phyloP scores from a whole-genome alignment of 2,113 vertebrate species.

The Gorsachius goisagi region DNA sequence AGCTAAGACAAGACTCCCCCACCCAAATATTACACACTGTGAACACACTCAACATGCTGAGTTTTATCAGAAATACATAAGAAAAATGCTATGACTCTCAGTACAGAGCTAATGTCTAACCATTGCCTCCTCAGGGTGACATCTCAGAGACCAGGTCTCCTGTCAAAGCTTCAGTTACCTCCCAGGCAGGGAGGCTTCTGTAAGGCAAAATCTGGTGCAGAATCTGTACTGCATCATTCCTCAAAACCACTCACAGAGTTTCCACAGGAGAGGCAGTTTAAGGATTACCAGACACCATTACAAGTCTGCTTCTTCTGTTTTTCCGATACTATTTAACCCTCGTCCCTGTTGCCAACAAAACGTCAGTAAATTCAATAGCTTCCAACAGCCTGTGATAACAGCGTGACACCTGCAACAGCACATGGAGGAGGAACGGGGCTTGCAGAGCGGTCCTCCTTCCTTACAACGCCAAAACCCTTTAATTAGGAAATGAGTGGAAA shows the following conservation, averaged over 20 bases:
- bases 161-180: not conserved
- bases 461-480: not conserved
- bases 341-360: not conserved
- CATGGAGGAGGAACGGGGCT: not conserved
- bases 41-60: not conserved
- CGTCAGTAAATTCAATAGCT: not conserved
- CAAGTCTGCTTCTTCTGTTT: not conserved
- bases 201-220: not conserved
- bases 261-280: not conserved
- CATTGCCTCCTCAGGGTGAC: not conserved
- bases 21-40: not conserved
- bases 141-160: not conserved
- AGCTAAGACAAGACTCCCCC: not conserved
- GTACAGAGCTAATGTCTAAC: not conserved
- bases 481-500: not conserved
- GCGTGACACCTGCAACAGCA: not conserved
- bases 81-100: not conserved
- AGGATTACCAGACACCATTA: not conserved
- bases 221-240: not conserved
- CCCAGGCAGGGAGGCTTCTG: not conserved
- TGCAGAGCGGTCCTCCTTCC: not conserved
- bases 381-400: not conserved
- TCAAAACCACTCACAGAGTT: not conserved
- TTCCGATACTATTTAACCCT: not conserved
- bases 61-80: not conserved